Percentiles rank a stretch among this genome's conserved stretches.
phyloP scores from a whole-genome alignment of 2,113 vertebrate genomes.

The Urocynchramus pylzowi region DNA sequence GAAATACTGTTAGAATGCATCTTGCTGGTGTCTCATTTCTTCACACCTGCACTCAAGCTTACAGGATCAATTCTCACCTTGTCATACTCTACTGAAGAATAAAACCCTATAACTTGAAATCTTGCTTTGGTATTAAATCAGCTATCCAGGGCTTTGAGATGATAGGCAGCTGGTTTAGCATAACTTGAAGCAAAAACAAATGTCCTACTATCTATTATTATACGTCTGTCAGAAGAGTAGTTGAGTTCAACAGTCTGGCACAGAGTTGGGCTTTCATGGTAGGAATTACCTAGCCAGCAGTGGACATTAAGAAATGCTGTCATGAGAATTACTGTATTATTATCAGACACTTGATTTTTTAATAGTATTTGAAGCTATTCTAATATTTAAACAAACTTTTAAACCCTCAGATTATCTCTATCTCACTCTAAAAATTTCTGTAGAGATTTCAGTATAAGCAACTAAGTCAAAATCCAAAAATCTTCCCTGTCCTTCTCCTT shows the following conservation, averaged over 20 bases:
- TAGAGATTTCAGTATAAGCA: neutral
- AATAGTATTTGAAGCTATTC: neutral
- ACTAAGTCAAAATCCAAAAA: neutral
- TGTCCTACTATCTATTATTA: constrained; percentile 19
- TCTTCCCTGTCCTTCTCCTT: neutral
- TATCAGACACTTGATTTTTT: neutral
- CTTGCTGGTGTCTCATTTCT: constrained; percentile 64
- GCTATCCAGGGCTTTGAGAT: constrained; percentile 54
- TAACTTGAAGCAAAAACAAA: constrained; percentile 50
- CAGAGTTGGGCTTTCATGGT: neutral
- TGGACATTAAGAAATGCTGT: constrained; percentile 14
- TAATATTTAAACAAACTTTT: neutral
- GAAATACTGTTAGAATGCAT: constrained; percentile 45
- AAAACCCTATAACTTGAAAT: constrained; percentile 60
- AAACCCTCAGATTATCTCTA: neutral
- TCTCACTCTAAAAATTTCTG: neutral
- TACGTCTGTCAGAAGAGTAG: neutral
- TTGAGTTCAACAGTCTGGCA: constrained; percentile 11
- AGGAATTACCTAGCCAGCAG: neutral
- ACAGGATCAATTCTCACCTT: constrained; percentile 66
- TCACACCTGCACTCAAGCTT: constrained; percentile 53
- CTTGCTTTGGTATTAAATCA: constrained; percentile 71
- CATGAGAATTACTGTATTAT: neutral
- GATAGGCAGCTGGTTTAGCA: constrained; percentile 65
- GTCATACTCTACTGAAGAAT: constrained; percentile 67